A percentile compares a stretch with the other conserved stretches of the same genome.
These are phyloP conservation scores for Clarias pachynema DNA, from an alignment of 2,797 vertebrate species.

Conservation along the genomic window DNA sequence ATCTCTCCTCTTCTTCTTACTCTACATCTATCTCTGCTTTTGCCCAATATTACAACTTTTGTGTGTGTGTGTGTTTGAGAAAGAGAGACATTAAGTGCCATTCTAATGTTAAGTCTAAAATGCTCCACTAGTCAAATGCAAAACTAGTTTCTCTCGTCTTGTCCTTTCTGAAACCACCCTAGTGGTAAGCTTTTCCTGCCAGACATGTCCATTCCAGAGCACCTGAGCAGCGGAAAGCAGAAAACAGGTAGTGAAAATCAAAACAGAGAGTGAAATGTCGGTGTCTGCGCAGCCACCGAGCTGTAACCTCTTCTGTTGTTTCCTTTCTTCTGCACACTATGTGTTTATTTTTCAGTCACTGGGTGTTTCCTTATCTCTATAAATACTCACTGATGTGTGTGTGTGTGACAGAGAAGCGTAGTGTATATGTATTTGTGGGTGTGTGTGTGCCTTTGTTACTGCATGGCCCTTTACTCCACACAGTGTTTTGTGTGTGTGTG, in stretches of 20 bases:
- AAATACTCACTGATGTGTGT: constrained; percentile 45
- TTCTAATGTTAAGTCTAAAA: background rate
- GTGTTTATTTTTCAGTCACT: constrained; percentile 52
- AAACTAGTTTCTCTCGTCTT: constrained; percentile 3
- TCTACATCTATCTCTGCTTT: background rate
- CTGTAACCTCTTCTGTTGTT: constrained; percentile 51
- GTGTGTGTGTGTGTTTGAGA: background rate
- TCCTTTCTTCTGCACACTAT: constrained; percentile 43
- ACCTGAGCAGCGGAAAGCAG: constrained; percentile 53
- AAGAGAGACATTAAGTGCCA: background rate
- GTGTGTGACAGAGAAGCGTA: constrained; percentile 3
- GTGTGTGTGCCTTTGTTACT: constrained; percentile 23
- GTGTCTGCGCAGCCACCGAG: constrained; percentile 33
- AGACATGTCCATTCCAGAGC: constrained; percentile 45
- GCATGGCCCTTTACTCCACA: constrained; percentile 49
- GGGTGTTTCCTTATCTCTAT: constrained; percentile 59
- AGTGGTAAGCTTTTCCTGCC: constrained; percentile 48
- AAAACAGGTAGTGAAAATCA: constrained; percentile 72
- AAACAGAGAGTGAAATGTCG: constrained; percentile 55
- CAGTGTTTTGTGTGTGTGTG: background rate
- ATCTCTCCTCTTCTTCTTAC: constrained; percentile 10
- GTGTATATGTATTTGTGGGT: constrained; percentile 10
- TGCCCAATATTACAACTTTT: constrained; percentile 1
- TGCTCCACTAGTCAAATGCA: constrained; percentile 18
- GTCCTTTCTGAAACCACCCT: constrained; percentile 25